phyloP scores from a whole-genome alignment of 2,113 vertebrate species.

The Procavia capensis region DNA sequence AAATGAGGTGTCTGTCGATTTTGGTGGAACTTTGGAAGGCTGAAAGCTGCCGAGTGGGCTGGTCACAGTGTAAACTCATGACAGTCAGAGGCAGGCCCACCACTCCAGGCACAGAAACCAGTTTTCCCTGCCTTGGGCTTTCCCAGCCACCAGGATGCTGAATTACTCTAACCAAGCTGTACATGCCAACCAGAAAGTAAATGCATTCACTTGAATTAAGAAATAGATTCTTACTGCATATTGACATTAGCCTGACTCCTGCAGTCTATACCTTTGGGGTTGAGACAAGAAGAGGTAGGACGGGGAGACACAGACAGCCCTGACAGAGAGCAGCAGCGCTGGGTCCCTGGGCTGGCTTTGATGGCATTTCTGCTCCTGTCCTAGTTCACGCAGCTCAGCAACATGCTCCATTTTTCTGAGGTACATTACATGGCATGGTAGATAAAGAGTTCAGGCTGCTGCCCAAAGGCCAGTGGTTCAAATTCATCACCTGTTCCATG shows the following conservation, averaged over 20 bases:
- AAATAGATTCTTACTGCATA: background rate
- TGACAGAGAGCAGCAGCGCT: background rate
- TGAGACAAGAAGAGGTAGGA: background rate
- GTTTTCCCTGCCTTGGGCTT: background rate
- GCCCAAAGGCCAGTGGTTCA: too few species aligned
- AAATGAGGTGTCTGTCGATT: background rate
- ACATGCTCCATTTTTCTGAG: background rate
- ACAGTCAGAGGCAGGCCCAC: background rate
- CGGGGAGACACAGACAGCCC: rapidly evolving
- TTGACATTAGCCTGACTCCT: background rate
- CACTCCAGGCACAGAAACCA: background rate
- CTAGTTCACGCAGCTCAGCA: background rate
- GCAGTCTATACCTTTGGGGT: background rate
- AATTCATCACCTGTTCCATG: too few species aligned
- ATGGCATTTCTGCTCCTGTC: background rate
- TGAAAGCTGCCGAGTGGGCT: background rate
- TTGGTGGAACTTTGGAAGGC: rapidly evolving
- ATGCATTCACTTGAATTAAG: background rate
- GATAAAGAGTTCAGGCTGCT: too few species aligned
- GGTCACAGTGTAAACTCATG: too few species aligned
- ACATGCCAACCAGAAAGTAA: background rate
- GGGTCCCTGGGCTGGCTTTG: rapidly evolving
- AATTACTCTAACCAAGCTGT: background rate
- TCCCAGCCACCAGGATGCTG: background rate
- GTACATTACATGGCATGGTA: background rate